These are phyloP conservation scores for Troilus luridus DNA, from an alignment of 2,888 invertebrate species.

Conservation along the genomic window DNA sequence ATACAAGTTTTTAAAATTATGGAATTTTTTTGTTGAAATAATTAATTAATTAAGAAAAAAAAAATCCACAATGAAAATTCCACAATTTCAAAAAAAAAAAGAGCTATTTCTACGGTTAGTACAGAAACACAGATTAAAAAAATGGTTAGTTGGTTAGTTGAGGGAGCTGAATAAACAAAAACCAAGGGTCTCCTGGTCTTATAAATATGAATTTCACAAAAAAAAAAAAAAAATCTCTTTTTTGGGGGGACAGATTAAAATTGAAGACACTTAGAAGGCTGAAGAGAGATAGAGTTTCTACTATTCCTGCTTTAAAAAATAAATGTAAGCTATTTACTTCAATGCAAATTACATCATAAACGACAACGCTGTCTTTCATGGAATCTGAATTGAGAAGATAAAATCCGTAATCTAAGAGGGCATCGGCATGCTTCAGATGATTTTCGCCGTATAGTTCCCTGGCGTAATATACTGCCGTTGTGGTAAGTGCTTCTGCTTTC, in stretches of 20 bases:
- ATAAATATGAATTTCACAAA: too few species aligned
- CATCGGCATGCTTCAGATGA: slow-evolving; percentile 89
- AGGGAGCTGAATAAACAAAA: too few species aligned
- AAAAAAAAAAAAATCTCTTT: neutral
- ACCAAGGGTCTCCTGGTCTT: neutral
- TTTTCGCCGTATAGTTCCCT: slow-evolving; percentile 75
- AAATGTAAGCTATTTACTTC: slow-evolving; percentile 9
- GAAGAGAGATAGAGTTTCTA: neutral
- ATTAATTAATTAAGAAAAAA: too few species aligned
- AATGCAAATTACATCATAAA: slow-evolving; percentile 78
- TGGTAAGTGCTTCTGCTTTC: slow-evolving; percentile 85
- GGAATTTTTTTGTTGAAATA: neutral
- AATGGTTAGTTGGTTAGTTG: neutral
- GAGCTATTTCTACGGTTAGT: neutral
- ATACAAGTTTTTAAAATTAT: neutral
- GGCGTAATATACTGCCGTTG: slow-evolving; percentile 84
- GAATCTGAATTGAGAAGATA: slow-evolving; percentile 91
- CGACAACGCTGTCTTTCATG: slow-evolving; percentile 85
- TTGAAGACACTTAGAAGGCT: neutral
- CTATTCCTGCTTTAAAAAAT: slow-evolving; percentile 13
- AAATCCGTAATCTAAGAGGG: slow-evolving; percentile 90
- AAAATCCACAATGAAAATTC: neutral
- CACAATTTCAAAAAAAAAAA: neutral
- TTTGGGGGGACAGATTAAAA: neutral
- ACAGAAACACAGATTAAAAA: neutral